Evolutionary conservation across 2,888 invertebrate genomes (phyloP).

Genomic region (Plagiodera versicolora): DNA sequence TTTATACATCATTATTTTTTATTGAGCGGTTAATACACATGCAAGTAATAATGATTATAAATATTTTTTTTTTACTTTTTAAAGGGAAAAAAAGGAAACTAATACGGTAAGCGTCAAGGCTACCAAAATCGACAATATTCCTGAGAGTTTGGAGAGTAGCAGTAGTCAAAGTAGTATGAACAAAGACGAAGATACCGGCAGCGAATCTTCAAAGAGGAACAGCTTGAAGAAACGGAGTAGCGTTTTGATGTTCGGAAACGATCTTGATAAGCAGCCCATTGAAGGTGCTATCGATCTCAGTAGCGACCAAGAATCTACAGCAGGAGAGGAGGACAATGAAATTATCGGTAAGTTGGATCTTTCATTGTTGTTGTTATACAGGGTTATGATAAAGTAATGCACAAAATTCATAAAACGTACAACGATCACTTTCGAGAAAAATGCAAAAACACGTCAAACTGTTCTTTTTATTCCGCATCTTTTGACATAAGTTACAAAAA

Average conservation of each 20-base stretch:
- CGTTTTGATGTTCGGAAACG: slow-evolving; percentile 71
- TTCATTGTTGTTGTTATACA: no score
- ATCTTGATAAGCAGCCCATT: slow-evolving; percentile 61
- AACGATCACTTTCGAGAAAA: no score
- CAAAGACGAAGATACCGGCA: slow-evolving; percentile 31
- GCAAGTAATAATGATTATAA: no score
- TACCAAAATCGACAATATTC: slow-evolving; percentile 24
- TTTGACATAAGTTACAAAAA: no score
- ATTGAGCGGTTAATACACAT: no score
- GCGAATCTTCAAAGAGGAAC: slow-evolving; percentile 28
- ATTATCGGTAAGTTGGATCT: slow-evolving; percentile 51
- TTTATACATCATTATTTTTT: no score
- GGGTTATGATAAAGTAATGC: no score
- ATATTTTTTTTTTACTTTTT: not conserved
- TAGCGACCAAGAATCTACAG: slow-evolving; percentile 82
- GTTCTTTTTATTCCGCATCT: no score
- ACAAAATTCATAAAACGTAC: no score
- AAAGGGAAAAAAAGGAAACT: slow-evolving; percentile 16
- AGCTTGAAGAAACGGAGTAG: slow-evolving; percentile 36
- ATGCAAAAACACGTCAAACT: no score
- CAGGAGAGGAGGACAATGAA: slow-evolving; percentile 69
- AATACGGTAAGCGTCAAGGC: slow-evolving; percentile 18
- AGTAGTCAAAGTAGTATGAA: slow-evolving; percentile 22
- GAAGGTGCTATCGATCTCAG: slow-evolving; percentile 59
- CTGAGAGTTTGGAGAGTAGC: slow-evolving; percentile 23